A percentile compares a stretch with the other conserved stretches of the same genome.
Evolutionary conservation across 1,140 invertebrate species (phyloP).

Genomic region (Drosophila takahashii): DNA sequence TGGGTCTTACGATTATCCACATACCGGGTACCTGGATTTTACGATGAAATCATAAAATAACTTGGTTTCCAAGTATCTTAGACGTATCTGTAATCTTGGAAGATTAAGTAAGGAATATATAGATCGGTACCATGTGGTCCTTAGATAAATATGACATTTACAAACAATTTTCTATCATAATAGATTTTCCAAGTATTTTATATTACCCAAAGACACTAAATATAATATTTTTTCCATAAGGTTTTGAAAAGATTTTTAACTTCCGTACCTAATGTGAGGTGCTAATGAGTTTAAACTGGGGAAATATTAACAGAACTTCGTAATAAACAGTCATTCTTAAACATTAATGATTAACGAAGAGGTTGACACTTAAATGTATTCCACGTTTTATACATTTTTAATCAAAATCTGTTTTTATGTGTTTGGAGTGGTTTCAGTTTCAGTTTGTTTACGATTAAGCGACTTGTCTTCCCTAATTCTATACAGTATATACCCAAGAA

Average conservation of each 20-base stretch:
- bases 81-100: too few relatives aligned
- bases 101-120: background rate
- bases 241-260: too few relatives aligned
- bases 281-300: background rate
- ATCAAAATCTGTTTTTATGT: background rate
- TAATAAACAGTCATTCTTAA: background rate
- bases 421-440: too few relatives aligned
- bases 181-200: too few relatives aligned
- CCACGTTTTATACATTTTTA: background rate
- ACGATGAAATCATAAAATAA: too few relatives aligned
- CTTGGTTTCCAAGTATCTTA: too few relatives aligned
- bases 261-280: too few relatives aligned
- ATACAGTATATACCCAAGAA: background rate
- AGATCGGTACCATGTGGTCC: background rate
- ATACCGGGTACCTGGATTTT: slow-evolving; percentile 37
- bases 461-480: too few relatives aligned
- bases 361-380: background rate
- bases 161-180: too few relatives aligned
- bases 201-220: background rate
- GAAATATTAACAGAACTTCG: background rate
- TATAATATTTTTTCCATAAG: too few relatives aligned
- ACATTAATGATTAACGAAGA: background rate
- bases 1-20: slow-evolving; percentile 11
- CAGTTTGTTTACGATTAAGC: too few relatives aligned
- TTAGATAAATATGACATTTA: background rate